Base-by-base conservation (phyloP, 2,113 vertebrate species). In the Pelodiscus sinensis region DNA sequence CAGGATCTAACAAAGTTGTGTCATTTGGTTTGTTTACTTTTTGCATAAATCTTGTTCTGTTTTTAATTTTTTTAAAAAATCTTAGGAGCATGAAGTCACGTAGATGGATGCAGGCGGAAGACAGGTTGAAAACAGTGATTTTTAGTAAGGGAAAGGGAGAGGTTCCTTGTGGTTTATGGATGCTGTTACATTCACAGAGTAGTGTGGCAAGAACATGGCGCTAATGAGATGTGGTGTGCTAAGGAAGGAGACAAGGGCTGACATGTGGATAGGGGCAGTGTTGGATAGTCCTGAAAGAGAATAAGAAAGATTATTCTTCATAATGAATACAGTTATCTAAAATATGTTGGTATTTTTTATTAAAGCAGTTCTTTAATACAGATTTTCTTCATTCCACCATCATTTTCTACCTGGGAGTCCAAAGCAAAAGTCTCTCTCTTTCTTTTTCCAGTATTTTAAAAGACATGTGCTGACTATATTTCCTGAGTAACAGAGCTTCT, bases 1-100 rank as follows among this genome's bases (percentile, higher is more conserved):
- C 84, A 91, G 86, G 90, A 91, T 87, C 86, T 91, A 92, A 93
- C 65, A 84, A 88, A 93, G 80, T 91, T 91, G 52, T 82, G 91
- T 91, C 55, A 92, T 85, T 94, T 90, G 5, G 1, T 95, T 96
- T 94, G n/a, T 71, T 71, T 71, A 71, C 8, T 35, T n/a, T 71
- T 71, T 10, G n/a, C 31, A 35, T 21, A 88, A 31, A 87, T 90
- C 90, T 93, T 94, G 78, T 89, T 97, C 88, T 88, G 85, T 78
- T 80, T 91, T 55, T 82, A 86, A 93, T 94, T 65, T 91, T 94
- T 95, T 96, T 44, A 44, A 44, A 93, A 44, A 44, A 93, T 92
- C 95, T 94, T 92, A 56, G 88, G 94, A 95, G 55, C 35, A 94
- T 89, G 91, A 87, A 88, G 86, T 92, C 92, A 96, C 55, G 58